A percentile compares a stretch with the other conserved stretches of the same genome.
Conservation (phyloP, 1,140 invertebrate genomes). For the Papilio helenus region DNA sequence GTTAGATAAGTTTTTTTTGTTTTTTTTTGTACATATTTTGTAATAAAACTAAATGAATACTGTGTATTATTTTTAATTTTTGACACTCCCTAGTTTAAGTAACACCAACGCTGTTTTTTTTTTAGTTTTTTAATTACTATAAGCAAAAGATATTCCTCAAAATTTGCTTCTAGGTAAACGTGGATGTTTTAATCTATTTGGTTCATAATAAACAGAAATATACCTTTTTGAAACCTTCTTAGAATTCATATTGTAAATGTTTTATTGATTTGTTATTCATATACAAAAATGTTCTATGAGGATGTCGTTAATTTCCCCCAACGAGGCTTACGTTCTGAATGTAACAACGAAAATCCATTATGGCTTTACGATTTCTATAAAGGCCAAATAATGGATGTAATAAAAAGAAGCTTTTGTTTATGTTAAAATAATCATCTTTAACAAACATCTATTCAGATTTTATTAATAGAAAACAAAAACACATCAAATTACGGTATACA, state of each 20-base stretch:
- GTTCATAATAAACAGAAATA: too few species aligned
- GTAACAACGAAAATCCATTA: slow-evolving; percentile 60
- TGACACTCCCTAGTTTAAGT: neutral
- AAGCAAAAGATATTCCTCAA: neutral
- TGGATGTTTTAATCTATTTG: neutral
- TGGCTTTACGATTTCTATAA: slow-evolving; percentile 60
- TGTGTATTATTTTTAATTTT: neutral
- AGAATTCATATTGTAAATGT: neutral
- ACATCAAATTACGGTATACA: neutral
- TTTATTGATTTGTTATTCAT: slow-evolving; percentile 6
- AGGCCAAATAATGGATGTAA: slow-evolving; percentile 55
- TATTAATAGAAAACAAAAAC: neutral
- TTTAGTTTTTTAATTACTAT: neutral
- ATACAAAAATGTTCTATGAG: slow-evolving; percentile 41
- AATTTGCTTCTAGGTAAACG: neutral
- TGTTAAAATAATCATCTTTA: slow-evolving; percentile 18
- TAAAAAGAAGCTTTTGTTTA: slow-evolving; percentile 54
- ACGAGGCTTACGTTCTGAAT: slow-evolving; percentile 36
- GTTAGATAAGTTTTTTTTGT: neutral
- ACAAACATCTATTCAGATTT: slow-evolving; percentile 9
- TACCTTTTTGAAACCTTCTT: too few species aligned
- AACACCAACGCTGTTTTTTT: neutral
- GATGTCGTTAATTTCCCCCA: slow-evolving; percentile 37
- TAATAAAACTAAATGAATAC: neutral
- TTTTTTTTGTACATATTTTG: slow-evolving; percentile 10